phyloP scores from a whole-genome alignment of 2,888 invertebrate genomes.

The Azorinus chamasolen region DNA sequence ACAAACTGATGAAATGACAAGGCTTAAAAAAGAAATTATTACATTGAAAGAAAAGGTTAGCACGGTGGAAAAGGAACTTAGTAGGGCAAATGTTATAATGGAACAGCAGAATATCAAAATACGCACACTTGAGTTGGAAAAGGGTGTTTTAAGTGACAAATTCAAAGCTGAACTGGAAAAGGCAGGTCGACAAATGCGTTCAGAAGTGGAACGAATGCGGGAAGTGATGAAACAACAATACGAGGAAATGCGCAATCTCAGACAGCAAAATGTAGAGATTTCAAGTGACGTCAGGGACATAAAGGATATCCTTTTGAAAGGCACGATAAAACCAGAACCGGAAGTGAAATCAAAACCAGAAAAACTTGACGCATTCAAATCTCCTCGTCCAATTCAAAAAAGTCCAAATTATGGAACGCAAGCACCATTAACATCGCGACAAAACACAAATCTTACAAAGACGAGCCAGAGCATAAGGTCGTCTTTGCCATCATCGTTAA shows the following conservation, averaged over 20 bases:
- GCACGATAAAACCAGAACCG: constrained; percentile 46
- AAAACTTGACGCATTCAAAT: constrained; percentile 55
- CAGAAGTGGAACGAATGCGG: constrained; percentile 78
- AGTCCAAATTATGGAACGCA: constrained; percentile 50
- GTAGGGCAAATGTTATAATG: constrained; percentile 68
- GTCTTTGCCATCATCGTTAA: constrained; percentile 44
- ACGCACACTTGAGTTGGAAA: constrained; percentile 68
- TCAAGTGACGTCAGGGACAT: constrained; percentile 77
- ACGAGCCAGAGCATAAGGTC: constrained; percentile 29
- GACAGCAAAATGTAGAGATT: constrained; percentile 77
- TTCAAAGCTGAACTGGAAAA: constrained; percentile 76
- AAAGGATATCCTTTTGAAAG: constrained; percentile 68
- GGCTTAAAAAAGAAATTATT: constrained; percentile 69
- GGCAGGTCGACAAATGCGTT: constrained; percentile 74
- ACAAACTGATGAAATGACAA: constrained; percentile 68
- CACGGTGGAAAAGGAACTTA: constrained; percentile 73
- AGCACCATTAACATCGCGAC: constrained; percentile 40
- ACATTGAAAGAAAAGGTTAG: constrained; percentile 69
- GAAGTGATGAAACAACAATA: constrained; percentile 81
- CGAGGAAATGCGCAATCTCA: constrained; percentile 76
- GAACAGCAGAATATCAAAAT: constrained; percentile 74
- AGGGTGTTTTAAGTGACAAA: constrained; percentile 67
- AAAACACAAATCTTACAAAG: constrained; percentile 15
- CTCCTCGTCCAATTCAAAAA: constrained; percentile 42
- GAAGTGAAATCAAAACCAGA: constrained; percentile 45